Percentiles rank a stretch among this genome's conserved stretches.
These are phyloP conservation scores for Stenodema calcarata DNA, from an alignment of 2,888 invertebrate species.

Conservation along the genomic window DNA sequence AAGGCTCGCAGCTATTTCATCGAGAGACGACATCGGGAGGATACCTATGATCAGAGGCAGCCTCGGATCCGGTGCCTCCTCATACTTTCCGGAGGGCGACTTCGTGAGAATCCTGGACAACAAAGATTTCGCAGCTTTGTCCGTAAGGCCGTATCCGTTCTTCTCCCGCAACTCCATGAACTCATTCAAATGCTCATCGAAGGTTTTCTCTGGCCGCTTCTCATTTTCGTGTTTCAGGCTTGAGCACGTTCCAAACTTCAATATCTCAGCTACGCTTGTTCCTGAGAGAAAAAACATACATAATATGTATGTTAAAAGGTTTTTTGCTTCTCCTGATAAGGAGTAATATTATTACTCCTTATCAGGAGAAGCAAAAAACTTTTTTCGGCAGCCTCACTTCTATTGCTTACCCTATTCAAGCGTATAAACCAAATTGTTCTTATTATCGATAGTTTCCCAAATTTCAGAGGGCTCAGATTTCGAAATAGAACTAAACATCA, in stretches of 20 bases:
- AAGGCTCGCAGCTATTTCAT: constrained; percentile 67
- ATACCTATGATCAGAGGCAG: constrained; percentile 66
- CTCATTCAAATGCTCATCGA: constrained; percentile 27
- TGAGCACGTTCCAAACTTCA: not conserved
- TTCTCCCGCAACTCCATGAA: constrained; percentile 5
- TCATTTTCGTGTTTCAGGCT: not conserved
- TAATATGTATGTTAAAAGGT: no score
- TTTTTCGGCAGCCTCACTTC: no score
- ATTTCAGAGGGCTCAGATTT: no score
- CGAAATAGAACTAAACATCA: no score
- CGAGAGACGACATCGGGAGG: constrained; percentile 66
- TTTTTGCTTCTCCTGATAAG: no score
- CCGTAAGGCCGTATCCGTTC: constrained; percentile 65
- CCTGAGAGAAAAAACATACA: not conserved
- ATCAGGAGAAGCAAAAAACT: no score
- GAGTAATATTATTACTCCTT: no score
- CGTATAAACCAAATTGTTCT: no score
- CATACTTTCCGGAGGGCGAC: constrained; percentile 66
- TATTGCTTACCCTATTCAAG: no score
- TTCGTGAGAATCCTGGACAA: constrained; percentile 65
- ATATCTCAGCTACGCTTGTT: not conserved
- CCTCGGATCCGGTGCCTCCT: constrained; percentile 72
- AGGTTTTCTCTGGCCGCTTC: not conserved
- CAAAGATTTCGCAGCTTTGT: constrained; percentile 65
- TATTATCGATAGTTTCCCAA: no score